phyloP scores from a whole-genome alignment of 1,140 invertebrate species.

The Calliphora vicina region DNA sequence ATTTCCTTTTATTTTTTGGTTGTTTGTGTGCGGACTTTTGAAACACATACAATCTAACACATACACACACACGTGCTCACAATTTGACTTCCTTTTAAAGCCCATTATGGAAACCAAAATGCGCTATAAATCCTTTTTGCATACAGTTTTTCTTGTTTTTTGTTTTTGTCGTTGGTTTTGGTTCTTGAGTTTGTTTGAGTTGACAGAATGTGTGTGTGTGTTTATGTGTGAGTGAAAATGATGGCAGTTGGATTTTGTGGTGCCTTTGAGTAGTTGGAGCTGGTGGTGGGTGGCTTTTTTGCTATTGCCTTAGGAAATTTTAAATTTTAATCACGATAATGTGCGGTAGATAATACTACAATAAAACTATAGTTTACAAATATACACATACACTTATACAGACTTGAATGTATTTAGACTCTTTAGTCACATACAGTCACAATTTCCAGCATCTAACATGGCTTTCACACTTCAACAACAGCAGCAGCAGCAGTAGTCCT shows the following conservation, averaged over 20 bases:
- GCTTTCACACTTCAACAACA: background rate
- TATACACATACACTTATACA: background rate
- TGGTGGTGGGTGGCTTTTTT: background rate
- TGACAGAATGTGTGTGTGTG: background rate
- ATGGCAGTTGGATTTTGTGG: background rate
- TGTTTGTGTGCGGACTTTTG: too few relatives aligned
- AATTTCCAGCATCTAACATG: background rate
- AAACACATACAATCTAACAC: background rate
- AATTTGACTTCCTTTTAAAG: background rate
- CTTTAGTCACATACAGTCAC: background rate
- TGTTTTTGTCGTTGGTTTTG: background rate
- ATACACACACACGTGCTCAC: background rate
- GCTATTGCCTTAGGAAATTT: background rate
- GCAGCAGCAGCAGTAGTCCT: background rate
- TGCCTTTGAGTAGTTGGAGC: too few relatives aligned
- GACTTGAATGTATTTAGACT: background rate
- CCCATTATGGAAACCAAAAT: constrained; percentile 9
- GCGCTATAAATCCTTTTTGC: constrained; percentile 4
- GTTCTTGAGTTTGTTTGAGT: background rate
- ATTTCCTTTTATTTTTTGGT: too few relatives aligned
- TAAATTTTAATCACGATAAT: constrained; percentile 11
- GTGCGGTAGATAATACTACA: constrained; percentile 8
- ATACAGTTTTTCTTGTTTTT: background rate
- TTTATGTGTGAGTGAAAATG: background rate
- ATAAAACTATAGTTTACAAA: background rate